Conservation (phyloP, 1,140 invertebrate species). For the Sycophila sp. region DNA sequence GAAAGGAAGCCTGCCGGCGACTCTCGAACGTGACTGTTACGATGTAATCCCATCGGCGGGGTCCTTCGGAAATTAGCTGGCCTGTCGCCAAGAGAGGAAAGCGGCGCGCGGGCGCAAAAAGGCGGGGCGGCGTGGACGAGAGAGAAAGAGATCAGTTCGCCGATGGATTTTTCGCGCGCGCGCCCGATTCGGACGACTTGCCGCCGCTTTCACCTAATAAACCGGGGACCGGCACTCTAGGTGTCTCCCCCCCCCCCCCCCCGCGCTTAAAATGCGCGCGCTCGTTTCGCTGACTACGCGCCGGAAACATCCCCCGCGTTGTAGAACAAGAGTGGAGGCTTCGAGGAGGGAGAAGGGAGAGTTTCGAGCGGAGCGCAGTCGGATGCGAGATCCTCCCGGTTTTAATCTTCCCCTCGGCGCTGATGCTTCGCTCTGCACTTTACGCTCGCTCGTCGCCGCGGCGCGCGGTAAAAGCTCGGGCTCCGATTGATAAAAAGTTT, state of each 20-base stretch:
- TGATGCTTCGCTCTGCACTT: conserved; percentile 14
- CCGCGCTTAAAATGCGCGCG: conserved; percentile 7
- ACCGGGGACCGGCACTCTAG: neutral
- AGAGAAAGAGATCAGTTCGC: neutral
- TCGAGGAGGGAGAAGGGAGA: no score
- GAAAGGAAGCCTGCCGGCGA: no score
- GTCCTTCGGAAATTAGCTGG: neutral
- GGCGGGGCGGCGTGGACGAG: neutral
- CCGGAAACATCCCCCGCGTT: neutral
- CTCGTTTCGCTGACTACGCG: conserved; percentile 23
- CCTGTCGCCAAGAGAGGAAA: neutral
- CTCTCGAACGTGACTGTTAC: no score
- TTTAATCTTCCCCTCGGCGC: conserved; percentile 21
- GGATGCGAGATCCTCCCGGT: conserved; percentile 2
- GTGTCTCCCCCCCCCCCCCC: neutral
- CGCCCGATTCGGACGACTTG: neutral
- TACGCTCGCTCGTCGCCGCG: neutral
- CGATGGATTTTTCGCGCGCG: neutral
- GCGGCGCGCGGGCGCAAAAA: no score
- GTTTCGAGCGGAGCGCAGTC: no score
- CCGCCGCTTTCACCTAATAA: neutral
- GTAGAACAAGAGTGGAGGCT: conserved; percentile 6
- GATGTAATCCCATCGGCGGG: neutral
- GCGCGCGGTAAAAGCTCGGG: neutral
- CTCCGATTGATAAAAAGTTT: conserved; percentile 38